Conservation (phyloP, 2,113 vertebrate genomes). For the Piprites chloris region DNA sequence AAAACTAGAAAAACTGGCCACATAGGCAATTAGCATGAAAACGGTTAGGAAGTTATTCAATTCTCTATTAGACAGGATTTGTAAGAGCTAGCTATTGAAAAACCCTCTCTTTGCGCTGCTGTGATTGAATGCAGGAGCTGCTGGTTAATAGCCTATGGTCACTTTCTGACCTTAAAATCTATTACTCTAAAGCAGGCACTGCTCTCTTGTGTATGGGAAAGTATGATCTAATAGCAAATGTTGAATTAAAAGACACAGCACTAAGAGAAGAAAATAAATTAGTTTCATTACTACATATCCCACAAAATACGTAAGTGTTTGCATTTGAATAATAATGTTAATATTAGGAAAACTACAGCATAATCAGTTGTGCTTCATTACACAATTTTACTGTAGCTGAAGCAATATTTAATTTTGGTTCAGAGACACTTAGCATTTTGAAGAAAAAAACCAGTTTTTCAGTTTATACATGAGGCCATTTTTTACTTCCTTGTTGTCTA, state of each 20-base stretch:
- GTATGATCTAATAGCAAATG: neutral
- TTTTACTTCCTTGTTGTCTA: neutral
- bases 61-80: neutral
- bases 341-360: neutral
- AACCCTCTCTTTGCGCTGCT: neutral
- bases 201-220: neutral
- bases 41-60: neutral
- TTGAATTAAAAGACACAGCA: neutral
- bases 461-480: neutral
- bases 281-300: neutral
- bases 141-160: neutral
- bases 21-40: neutral
- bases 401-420: neutral
- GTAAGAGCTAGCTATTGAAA: neutral
- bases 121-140: neutral
- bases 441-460: neutral
- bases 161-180: neutral
- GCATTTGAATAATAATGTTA: slow-evolving; percentile 6
- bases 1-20: neutral
- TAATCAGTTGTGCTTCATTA: slow-evolving; percentile 6
- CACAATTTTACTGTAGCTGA: neutral
- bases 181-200: neutral
- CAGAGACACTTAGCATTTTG: neutral
- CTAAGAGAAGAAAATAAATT: neutral
- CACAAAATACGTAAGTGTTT: neutral